phyloP scores from a whole-genome alignment of 2,113 vertebrate species.

The Cephalopholis sonnerati region DNA sequence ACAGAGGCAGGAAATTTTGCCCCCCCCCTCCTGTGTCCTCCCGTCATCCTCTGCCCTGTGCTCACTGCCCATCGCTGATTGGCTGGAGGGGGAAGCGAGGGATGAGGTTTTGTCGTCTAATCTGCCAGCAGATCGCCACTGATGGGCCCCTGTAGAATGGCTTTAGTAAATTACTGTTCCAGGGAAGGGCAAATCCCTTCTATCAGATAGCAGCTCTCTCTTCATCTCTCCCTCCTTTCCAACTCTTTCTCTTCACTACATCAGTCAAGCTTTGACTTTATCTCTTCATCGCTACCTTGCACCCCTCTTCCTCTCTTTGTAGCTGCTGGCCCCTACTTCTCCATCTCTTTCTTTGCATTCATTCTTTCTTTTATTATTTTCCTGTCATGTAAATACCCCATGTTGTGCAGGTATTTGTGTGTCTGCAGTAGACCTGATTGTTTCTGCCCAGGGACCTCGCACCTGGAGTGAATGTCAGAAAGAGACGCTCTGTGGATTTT shows the following conservation, averaged over 20 bases:
- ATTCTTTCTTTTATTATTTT: background rate
- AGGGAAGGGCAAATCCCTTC: constrained; percentile 82
- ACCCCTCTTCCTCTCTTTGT: constrained; percentile 35
- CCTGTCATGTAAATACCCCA: constrained; percentile 24
- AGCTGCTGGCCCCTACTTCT: constrained; percentile 19
- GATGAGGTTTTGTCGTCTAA: constrained; percentile 81
- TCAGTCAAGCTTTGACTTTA: constrained; percentile 70
- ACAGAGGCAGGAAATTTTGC: constrained; percentile 47
- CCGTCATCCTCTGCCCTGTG: constrained; percentile 66
- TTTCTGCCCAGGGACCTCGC: constrained; percentile 22
- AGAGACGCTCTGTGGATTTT: constrained; percentile 39
- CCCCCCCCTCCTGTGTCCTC: constrained; percentile 53
- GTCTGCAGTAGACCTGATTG: constrained; percentile 15
- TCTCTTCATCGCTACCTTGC: constrained; percentile 63
- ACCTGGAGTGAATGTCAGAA: constrained; percentile 45
- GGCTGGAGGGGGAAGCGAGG: constrained; percentile 70
- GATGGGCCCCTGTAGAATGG: constrained; percentile 83
- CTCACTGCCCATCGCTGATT: constrained; percentile 64
- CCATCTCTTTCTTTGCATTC: constrained; percentile 4
- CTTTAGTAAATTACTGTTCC: constrained; percentile 85
- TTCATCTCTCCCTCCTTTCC: constrained; percentile 65
- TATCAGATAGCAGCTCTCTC: constrained; percentile 77
- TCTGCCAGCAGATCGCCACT: constrained; percentile 81
- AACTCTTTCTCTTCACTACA: constrained; percentile 64
- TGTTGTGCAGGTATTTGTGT: constrained; percentile 30